A percentile compares a stretch with the other conserved stretches of the same genome.
Conservation (phyloP, 2,113 vertebrate species). For the Aix galericulata region DNA sequence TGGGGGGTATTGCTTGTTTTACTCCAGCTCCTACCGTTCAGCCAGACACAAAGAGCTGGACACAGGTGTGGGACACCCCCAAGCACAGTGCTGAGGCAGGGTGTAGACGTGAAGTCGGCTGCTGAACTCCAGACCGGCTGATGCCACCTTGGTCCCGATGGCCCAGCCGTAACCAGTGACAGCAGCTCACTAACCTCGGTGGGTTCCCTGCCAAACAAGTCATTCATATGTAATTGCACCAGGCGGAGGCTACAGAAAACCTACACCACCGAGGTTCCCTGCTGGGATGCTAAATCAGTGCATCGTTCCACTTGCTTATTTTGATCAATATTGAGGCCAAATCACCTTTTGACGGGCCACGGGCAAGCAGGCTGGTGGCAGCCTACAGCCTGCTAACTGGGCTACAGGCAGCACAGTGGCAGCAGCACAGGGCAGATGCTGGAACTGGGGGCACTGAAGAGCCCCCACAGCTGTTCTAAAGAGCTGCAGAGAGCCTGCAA, state of each 20-base stretch:
- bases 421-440: not conserved
- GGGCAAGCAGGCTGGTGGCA: accelerated
- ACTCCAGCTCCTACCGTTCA: not conserved
- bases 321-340: not conserved
- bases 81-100: not conserved
- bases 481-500: too few relatives aligned
- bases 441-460: not conserved
- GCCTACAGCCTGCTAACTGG: not conserved
- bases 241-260: not conserved
- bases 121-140: not conserved
- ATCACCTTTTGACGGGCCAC: not conserved
- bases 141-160: not conserved
- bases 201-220: not conserved
- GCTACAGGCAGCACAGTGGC: not conserved
- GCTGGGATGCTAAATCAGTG: conserved; percentile 16
- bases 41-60: not conserved
- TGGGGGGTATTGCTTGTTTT: too few relatives aligned
- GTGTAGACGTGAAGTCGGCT: not conserved
- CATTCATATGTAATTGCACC: conserved; percentile 24
- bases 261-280: not conserved
- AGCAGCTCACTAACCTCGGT: not conserved
- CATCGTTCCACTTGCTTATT: not conserved
- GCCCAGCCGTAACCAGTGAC: not conserved
- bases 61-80: too few relatives aligned
- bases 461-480: too few relatives aligned